Evolutionary conservation across 2,797 vertebrate species (phyloP).

Genomic region (Psittacula derbiana): DNA sequence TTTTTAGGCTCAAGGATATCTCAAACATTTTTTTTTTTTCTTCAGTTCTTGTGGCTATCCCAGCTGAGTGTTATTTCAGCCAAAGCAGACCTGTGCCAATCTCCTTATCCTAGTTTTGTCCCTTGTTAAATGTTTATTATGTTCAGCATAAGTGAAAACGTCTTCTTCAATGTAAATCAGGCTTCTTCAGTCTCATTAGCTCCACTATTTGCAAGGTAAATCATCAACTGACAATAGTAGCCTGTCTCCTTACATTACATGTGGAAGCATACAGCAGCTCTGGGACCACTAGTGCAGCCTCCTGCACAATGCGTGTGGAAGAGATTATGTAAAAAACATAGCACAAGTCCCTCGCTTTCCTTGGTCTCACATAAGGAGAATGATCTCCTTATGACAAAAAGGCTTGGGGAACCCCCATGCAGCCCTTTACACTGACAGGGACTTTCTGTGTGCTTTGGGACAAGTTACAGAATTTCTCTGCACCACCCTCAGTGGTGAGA

Average conservation of each 20-base stretch:
- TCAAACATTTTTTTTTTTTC: background rate
- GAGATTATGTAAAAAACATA: background rate
- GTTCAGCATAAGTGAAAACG: background rate
- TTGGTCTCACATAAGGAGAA: background rate
- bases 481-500: background rate
- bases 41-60: background rate
- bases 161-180: background rate
- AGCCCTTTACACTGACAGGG: background rate
- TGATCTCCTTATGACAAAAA: background rate
- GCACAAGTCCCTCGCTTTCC: rapidly evolving
- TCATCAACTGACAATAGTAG: rapidly evolving
- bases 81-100: background rate
- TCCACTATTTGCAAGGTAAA: background rate
- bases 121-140: background rate
- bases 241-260: background rate
- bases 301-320: background rate
- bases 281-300: background rate
- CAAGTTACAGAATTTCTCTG: background rate
- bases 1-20: background rate
- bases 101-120: background rate
- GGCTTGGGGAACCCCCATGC: background rate
- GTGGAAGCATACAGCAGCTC: background rate
- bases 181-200: background rate
- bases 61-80: background rate
- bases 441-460: background rate